Percentiles rank a stretch among this genome's conserved stretches.
Evolutionary conservation across 2,888 invertebrate genomes (phyloP).

Genomic region (Rotaria macrura): DNA sequence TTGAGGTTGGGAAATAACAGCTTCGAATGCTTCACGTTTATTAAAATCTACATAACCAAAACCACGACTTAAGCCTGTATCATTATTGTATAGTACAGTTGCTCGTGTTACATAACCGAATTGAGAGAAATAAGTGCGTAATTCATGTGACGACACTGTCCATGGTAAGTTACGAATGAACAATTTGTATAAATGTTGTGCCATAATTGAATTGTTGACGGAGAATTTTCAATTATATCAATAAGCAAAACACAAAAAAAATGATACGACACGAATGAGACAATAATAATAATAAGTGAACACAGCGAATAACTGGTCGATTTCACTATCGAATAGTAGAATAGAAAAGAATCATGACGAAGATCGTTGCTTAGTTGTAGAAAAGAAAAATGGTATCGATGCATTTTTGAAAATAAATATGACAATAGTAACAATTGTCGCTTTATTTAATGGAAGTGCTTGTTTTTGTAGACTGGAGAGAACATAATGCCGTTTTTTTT

Average conservation of each 20-base stretch:
- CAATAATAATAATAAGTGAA: not conserved
- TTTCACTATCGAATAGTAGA: not conserved
- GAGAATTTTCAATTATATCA: not conserved
- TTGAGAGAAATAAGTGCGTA: constrained; percentile 18
- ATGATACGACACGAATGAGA: not conserved
- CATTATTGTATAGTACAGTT: constrained; percentile 35
- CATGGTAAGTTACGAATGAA: constrained; percentile 37
- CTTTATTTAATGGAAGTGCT: not conserved
- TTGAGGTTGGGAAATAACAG: constrained; percentile 34
- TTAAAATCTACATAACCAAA: constrained; percentile 36
- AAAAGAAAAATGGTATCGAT: not conserved
- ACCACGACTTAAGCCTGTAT: constrained; percentile 35
- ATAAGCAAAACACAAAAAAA: not conserved
- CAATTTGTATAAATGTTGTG: constrained; percentile 19
- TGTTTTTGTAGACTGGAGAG: not conserved
- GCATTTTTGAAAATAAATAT: not conserved
- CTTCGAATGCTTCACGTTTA: constrained; percentile 32
- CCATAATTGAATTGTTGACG: not conserved
- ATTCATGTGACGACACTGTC: constrained; percentile 35
- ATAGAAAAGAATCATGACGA: not conserved
- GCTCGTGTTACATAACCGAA: constrained; percentile 11
- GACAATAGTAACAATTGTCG: not conserved
- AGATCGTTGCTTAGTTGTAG: not conserved
- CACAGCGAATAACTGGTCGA: not conserved
- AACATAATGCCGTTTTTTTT: not conserved